phyloP scores from a whole-genome alignment of 2,888 invertebrate species.

The Phaonia tiefii region DNA sequence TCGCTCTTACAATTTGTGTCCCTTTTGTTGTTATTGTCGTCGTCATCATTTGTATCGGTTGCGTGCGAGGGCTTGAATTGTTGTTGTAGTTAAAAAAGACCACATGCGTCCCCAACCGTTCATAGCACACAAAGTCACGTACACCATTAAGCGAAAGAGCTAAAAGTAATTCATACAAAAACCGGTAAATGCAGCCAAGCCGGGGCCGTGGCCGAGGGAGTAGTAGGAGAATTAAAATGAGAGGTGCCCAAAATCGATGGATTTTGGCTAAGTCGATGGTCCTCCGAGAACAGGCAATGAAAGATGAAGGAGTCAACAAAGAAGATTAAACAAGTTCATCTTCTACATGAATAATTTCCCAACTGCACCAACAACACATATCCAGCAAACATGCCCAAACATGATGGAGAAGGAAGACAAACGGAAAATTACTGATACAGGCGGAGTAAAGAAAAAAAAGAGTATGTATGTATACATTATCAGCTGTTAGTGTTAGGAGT shows the following conservation, averaged over 20 bases:
- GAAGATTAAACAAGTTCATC: slow-evolving; percentile 22
- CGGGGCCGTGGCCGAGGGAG: slow-evolving; percentile 47
- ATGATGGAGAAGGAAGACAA: too few relatives aligned
- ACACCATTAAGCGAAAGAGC: slow-evolving; percentile 53
- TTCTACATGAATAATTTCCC: too few relatives aligned
- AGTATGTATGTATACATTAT: not conserved
- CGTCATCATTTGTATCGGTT: slow-evolving; percentile 15
- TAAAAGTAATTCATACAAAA: slow-evolving; percentile 60
- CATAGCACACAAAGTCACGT: slow-evolving; percentile 54
- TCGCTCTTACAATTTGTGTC: slow-evolving; percentile 16
- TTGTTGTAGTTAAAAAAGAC: slow-evolving; percentile 15
- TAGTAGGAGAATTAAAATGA: too few relatives aligned
- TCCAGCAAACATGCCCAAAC: too few relatives aligned
- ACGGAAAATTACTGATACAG: too few relatives aligned
- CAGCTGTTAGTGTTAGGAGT: slow-evolving; percentile 5
- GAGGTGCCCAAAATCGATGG: slow-evolving; percentile 30
- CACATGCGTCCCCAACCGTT: slow-evolving; percentile 35
- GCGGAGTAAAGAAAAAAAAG: too few relatives aligned
- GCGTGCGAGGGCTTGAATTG: not conserved
- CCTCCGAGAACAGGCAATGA: not conserved
- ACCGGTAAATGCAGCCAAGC: slow-evolving; percentile 44
- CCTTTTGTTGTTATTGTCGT: slow-evolving; percentile 26
- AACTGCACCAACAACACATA: not conserved
- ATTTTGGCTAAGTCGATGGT: not conserved
- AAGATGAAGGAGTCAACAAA: slow-evolving; percentile 35